Evolutionary conservation across 1,140 invertebrate species (phyloP).

Genomic region (Pantala flavescens): DNA sequence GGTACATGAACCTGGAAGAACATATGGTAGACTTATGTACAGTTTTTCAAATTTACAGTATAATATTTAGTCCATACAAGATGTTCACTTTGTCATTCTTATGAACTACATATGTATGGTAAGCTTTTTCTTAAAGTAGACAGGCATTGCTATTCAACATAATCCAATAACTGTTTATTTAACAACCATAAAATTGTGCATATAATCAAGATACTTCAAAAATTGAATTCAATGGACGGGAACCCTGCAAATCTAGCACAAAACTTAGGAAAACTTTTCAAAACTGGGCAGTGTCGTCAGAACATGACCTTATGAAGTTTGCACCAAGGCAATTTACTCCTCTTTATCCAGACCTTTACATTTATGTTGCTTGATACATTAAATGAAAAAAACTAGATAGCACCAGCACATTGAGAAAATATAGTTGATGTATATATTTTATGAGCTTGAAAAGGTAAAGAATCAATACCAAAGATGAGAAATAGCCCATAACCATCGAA

Average conservation of each 20-base stretch:
- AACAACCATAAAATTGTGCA: neutral
- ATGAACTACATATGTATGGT: too few relatives aligned
- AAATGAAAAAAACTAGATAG: neutral
- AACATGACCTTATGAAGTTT: neutral
- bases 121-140: too few relatives aligned
- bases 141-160: too few relatives aligned
- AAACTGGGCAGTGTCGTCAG: neutral
- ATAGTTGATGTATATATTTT: neutral
- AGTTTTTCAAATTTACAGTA: neutral
- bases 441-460: neutral
- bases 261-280: neutral
- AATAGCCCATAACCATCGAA: neutral
- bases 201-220: neutral
- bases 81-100: too few relatives aligned
- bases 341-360: neutral
- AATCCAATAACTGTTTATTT: neutral
- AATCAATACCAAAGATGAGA: neutral
- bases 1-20: neutral
- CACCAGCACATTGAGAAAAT: constrained; percentile 5
- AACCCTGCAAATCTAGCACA: neutral
- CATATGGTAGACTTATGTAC: neutral
- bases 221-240: neutral
- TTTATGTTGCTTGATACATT: neutral
- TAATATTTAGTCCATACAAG: too few relatives aligned
- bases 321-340: neutral